These are phyloP conservation scores for Microcebus murinus DNA, from an alignment of 2,113 vertebrate species.

Conservation along the genomic window DNA sequence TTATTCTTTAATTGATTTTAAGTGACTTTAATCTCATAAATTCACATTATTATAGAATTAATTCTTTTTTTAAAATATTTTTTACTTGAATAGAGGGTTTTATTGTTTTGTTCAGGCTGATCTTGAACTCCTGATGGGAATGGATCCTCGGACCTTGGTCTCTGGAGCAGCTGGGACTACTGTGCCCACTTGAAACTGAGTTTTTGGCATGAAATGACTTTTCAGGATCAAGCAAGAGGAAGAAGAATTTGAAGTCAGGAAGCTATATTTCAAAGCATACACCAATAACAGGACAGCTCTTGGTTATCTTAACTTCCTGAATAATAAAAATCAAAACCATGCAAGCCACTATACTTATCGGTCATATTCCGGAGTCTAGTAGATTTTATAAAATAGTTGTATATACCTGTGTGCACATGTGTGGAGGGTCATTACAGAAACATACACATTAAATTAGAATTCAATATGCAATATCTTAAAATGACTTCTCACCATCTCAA, in stretches of 20 bases:
- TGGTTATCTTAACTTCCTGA: background rate
- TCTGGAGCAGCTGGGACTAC: no score
- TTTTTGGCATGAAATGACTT: background rate
- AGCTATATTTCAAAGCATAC: background rate
- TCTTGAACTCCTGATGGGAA: no score
- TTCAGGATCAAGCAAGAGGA: background rate
- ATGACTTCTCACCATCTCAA: background rate
- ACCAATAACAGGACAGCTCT: background rate
- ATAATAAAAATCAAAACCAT: background rate
- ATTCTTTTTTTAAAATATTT: background rate
- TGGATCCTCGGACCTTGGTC: no score
- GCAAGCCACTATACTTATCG: accelerated
- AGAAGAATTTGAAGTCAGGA: background rate
- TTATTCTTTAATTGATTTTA: background rate
- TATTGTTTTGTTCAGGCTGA: no score
- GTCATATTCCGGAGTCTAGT: background rate
- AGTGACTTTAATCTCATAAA: background rate
- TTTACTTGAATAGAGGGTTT: no score
- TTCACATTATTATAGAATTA: background rate
- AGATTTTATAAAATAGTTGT: background rate
- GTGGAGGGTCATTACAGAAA: background rate
- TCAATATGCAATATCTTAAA: background rate
- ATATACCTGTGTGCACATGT: accelerated
- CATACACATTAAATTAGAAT: background rate
- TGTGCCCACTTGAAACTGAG: background rate